Percentiles rank a stretch among this genome's conserved stretches.
phyloP scores from a whole-genome alignment of 2,113 vertebrate genomes.

The Carollia perspicillata region DNA sequence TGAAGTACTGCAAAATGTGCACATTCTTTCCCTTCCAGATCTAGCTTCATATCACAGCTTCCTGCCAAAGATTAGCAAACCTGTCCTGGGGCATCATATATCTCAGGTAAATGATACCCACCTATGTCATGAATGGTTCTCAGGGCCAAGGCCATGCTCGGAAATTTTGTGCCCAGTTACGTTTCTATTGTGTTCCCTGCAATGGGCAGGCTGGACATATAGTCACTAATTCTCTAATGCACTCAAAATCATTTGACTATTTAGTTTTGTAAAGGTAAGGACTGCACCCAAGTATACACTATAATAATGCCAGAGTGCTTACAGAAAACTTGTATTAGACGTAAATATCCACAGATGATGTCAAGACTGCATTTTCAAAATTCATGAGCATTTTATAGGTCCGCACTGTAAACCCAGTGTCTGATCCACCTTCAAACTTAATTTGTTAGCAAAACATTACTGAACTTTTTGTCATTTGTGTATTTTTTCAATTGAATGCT shows the following conservation, averaged over 20 bases:
- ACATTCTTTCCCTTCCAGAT: background rate
- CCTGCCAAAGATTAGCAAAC: background rate
- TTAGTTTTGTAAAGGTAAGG: background rate
- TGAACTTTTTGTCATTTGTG: background rate
- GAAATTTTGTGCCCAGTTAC: background rate
- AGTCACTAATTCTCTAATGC: background rate
- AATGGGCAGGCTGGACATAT: background rate
- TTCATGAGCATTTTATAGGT: background rate
- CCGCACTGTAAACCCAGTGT: background rate
- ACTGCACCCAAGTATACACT: background rate
- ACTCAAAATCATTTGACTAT: background rate
- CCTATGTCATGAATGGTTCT: background rate
- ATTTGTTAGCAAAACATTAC: background rate
- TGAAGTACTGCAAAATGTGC: accelerated
- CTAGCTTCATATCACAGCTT: background rate
- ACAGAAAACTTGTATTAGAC: background rate
- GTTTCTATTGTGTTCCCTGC: background rate
- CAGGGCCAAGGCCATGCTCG: accelerated
- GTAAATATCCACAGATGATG: background rate
- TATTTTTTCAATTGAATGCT: background rate
- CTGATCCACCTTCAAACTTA: background rate
- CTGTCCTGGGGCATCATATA: background rate
- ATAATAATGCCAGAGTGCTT: background rate
- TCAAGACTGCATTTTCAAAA: background rate
- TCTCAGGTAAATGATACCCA: background rate